These are phyloP conservation scores for Loripinus fragilis DNA, from an alignment of 2,888 invertebrate species.

Conservation along the genomic window DNA sequence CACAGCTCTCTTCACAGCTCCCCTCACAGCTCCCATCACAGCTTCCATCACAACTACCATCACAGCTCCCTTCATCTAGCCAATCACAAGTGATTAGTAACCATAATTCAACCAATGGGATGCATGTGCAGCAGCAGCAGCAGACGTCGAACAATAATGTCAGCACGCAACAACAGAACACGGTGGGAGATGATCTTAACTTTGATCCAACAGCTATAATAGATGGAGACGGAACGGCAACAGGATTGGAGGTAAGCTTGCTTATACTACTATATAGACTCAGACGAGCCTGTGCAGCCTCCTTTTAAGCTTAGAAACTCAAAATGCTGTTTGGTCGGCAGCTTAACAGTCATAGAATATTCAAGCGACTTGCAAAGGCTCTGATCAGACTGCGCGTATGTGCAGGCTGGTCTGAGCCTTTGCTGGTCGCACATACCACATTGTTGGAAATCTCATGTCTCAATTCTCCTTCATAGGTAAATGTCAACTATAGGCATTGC, in stretches of 20 bases:
- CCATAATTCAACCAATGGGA: slow-evolving; percentile 67
- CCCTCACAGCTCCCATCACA: slow-evolving; percentile 61
- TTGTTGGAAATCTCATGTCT: no score
- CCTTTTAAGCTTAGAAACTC: no score
- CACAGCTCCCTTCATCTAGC: slow-evolving; percentile 67
- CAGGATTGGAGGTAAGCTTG: slow-evolving; percentile 92
- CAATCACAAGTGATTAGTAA: slow-evolving; percentile 65
- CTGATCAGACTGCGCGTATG: no score
- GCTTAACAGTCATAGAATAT: no score
- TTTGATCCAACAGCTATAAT: slow-evolving; percentile 97
- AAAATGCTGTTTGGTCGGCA: no score
- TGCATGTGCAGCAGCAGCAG: slow-evolving; percentile 64
- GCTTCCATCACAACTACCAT: slow-evolving; percentile 60
- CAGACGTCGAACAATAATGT: slow-evolving; percentile 26
- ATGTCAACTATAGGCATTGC: no score
- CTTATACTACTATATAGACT: no score
- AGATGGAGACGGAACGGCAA: slow-evolving; percentile 93
- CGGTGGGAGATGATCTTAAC: slow-evolving; percentile 71
- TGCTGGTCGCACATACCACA: no score
- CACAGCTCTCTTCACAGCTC: slow-evolving; percentile 62
- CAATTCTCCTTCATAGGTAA: no score
- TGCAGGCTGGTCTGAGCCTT: no score
- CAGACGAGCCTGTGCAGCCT: no score
- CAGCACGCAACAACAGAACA: slow-evolving; percentile 36
- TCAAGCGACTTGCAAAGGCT: no score